Conservation (phyloP, 2,888 invertebrate genomes). For the Chironomus tentans region DNA sequence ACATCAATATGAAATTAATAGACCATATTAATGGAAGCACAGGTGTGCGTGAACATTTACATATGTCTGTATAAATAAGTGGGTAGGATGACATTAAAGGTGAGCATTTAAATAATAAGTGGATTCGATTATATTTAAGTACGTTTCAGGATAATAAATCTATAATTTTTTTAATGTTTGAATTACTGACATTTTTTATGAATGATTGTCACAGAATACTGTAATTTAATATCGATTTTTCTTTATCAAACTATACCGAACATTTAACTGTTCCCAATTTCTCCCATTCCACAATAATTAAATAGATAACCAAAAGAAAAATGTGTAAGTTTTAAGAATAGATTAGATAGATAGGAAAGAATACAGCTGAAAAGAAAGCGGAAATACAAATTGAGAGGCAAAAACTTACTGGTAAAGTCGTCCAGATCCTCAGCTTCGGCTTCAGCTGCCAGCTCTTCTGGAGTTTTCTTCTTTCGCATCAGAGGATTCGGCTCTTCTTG, state of each 20-base stretch:
- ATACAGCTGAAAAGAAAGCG: neutral
- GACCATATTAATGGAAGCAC: neutral
- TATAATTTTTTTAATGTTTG: too few species aligned
- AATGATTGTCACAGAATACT: too few species aligned
- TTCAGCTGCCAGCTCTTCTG: conserved; percentile 93
- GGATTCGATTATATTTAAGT: neutral
- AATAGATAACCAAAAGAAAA: neutral
- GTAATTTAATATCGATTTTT: too few species aligned
- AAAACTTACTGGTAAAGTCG: conserved; percentile 83
- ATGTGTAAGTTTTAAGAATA: neutral
- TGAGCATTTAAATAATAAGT: too few species aligned
- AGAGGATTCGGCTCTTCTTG: conserved; percentile 85
- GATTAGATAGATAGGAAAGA: conserved; percentile 13
- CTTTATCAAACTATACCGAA: too few species aligned
- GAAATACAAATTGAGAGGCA: conserved; percentile 27
- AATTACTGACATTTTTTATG: too few species aligned
- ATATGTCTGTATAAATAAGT: too few species aligned
- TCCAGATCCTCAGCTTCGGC: conserved; percentile 93
- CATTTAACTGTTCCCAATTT: too few species aligned
- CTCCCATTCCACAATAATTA: neutral
- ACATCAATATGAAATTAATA: neutral
- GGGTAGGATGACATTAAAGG: too few species aligned
- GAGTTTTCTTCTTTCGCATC: conserved; percentile 98
- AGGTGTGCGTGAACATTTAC: too few species aligned
- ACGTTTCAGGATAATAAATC: neutral